Evolutionary conservation across 2,888 invertebrate genomes (phyloP).

Genomic region (Calliopum simillimum): DNA sequence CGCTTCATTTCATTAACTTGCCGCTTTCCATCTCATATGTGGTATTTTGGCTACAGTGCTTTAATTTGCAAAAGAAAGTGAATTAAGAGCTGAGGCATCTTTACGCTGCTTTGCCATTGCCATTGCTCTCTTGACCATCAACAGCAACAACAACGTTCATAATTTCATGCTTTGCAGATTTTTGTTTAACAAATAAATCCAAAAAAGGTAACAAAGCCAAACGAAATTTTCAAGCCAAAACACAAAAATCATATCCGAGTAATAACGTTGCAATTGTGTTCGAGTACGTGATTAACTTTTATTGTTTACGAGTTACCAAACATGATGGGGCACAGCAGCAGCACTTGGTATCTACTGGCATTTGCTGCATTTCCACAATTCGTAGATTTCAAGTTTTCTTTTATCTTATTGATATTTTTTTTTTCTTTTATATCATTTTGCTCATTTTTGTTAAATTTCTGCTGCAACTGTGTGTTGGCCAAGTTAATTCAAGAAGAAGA

Average conservation of each 20-base stretch:
- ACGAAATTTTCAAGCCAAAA: background rate
- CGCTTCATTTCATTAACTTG: too few relatives aligned
- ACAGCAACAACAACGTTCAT: too few relatives aligned
- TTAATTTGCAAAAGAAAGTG: too few relatives aligned
- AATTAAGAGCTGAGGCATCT: too few relatives aligned
- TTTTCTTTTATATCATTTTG: background rate
- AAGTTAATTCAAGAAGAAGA: constrained; percentile 26
- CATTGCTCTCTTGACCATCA: background rate
- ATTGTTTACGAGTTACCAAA: constrained; percentile 16
- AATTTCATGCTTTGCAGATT: background rate
- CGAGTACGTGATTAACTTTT: constrained; percentile 28
- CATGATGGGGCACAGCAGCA: background rate
- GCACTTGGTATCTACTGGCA: background rate
- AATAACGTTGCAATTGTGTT: constrained; percentile 18
- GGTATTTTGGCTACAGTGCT: too few relatives aligned
- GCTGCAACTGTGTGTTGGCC: background rate
- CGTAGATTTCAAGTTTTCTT: background rate
- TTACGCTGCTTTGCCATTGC: background rate
- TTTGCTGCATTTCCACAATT: background rate
- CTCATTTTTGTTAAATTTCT: background rate
- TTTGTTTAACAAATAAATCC: background rate
- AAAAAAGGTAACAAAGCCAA: background rate
- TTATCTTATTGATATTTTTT: background rate
- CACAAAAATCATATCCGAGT: background rate
- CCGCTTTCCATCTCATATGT: too few relatives aligned